Evolutionary conservation across 2,888 invertebrate species (phyloP).

Genomic region (Lasioglossum morio): DNA sequence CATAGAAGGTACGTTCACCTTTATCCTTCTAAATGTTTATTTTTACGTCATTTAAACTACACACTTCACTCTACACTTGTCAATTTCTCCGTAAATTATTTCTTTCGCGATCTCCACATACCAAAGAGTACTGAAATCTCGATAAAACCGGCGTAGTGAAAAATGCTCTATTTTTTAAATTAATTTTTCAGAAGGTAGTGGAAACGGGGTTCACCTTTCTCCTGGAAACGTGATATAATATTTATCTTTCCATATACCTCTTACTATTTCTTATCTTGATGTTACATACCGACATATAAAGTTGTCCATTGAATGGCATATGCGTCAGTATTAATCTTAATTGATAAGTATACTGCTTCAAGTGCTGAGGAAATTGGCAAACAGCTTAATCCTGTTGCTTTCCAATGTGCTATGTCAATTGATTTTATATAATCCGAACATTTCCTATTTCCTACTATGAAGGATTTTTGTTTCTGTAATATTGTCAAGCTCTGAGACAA

Average conservation of each 20-base stretch:
- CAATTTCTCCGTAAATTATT: background rate
- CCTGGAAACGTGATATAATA: background rate
- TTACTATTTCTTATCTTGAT: background rate
- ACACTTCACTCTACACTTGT: background rate
- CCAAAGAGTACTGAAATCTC: background rate
- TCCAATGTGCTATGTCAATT: background rate
- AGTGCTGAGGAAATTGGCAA: background rate
- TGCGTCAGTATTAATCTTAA: background rate
- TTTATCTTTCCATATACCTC: background rate
- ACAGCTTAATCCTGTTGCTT: background rate
- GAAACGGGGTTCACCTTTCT: background rate
- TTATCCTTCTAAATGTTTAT: constrained; percentile 45
- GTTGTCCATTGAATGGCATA: background rate
- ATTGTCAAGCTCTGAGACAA: background rate
- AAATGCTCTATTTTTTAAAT: constrained; percentile 19
- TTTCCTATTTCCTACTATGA: background rate
- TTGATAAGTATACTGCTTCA: constrained; percentile 8
- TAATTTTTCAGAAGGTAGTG: background rate
- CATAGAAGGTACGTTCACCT: constrained; percentile 53
- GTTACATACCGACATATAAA: background rate
- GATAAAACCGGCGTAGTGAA: background rate
- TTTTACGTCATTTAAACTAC: constrained; percentile 25
- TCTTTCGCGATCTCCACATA: background rate
- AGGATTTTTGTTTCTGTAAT: background rate
- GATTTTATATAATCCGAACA: background rate